Evolutionary conservation across 2,113 vertebrate genomes (phyloP).

Genomic region (Sinocyclocheilus maitianheensis): DNA sequence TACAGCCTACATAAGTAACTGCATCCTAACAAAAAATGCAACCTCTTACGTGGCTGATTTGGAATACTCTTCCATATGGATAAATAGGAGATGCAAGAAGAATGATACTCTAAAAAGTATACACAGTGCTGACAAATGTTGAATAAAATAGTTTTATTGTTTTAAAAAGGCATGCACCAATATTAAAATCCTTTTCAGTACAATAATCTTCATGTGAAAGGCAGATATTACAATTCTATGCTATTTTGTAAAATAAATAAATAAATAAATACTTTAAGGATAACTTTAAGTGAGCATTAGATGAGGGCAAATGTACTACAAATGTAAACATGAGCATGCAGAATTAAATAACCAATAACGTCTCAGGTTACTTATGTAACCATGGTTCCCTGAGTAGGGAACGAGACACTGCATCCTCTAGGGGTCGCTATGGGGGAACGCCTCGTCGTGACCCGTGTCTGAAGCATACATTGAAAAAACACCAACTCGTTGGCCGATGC

Average conservation of each 20-base stretch:
- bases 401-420: too few species aligned
- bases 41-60: too few species aligned
- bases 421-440: too few species aligned
- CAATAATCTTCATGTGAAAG: neutral
- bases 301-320: neutral
- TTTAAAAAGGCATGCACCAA: neutral
- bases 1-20: neutral
- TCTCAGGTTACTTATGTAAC: too few species aligned
- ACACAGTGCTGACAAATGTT: neutral
- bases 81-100: neutral
- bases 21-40: neutral
- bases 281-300: neutral
- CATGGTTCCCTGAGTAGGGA: too few species aligned
- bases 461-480: too few species aligned
- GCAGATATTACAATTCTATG: neutral
- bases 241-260: neutral
- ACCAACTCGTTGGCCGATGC: too few species aligned
- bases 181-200: neutral
- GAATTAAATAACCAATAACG: too few species aligned
- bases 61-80: neutral
- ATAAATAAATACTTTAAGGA: neutral
- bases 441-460: too few species aligned
- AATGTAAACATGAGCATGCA: too few species aligned
- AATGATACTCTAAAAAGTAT: neutral
- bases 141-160: neutral